These are phyloP conservation scores for Eucriotettix oculatus DNA, from an alignment of 2,888 invertebrate species.

Conservation along the genomic window DNA sequence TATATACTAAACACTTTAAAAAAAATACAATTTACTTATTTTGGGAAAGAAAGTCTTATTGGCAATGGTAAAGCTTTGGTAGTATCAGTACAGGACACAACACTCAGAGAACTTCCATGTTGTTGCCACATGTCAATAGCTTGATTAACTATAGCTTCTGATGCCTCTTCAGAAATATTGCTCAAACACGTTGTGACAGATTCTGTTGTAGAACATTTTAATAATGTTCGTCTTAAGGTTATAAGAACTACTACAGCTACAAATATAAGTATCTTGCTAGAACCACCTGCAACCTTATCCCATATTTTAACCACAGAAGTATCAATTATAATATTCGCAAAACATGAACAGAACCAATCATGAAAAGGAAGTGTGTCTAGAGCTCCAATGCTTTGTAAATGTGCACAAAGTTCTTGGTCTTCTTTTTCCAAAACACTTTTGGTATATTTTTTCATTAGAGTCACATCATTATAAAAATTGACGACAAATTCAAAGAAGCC, in stretches of 20 bases:
- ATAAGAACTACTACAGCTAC: constrained; percentile 57
- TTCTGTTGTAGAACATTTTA: constrained; percentile 41
- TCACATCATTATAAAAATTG: constrained; percentile 45
- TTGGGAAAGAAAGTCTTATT: too few species aligned
- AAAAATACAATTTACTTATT: too few species aligned
- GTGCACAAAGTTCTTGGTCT: constrained; percentile 51
- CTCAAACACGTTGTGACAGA: constrained; percentile 37
- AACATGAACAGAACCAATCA: constrained; percentile 68
- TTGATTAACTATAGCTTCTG: constrained; percentile 69
- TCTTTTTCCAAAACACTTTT: constrained; percentile 56
- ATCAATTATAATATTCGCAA: constrained; percentile 64
- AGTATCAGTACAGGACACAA: too few species aligned
- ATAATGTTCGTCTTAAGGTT: constrained; percentile 46
- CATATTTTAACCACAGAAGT: constrained; percentile 66
- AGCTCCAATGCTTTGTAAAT: constrained; percentile 46
- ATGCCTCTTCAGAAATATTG: constrained; percentile 53
- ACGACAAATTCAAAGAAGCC: constrained; percentile 53
- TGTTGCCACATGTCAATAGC: constrained; percentile 76
- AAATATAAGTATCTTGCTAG: constrained; percentile 63
- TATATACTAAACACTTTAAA: too few species aligned
- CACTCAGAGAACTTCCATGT: constrained; percentile 38
- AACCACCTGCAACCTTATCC: constrained; percentile 79
- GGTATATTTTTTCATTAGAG: constrained; percentile 48
- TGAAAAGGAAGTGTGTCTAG: constrained; percentile 49
- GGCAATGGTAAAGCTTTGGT: too few species aligned